Percentiles rank a stretch among this genome's conserved stretches.
These are phyloP conservation scores for Melozone crissalis DNA, from an alignment of 2,113 vertebrate genomes.

Conservation along the genomic window DNA sequence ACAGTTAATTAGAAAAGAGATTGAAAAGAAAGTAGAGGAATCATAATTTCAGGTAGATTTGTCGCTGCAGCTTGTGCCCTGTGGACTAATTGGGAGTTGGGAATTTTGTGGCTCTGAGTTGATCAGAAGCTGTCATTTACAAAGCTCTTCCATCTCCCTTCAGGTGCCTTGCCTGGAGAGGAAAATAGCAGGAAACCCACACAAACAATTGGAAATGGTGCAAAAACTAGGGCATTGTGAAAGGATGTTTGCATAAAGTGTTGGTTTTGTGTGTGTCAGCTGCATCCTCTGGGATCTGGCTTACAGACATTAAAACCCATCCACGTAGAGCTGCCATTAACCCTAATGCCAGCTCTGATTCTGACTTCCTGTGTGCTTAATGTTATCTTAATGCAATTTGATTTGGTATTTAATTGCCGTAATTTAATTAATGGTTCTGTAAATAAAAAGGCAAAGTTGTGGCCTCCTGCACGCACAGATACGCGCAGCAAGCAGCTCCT, in stretches of 20 bases:
- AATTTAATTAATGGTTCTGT: conserved; percentile 60
- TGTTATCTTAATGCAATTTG: conserved; percentile 20
- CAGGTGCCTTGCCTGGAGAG: neutral
- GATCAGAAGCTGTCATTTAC: neutral
- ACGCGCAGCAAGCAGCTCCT: neutral
- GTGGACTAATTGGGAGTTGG: neutral
- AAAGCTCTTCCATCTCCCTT: neutral
- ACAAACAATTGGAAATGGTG: neutral
- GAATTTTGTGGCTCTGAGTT: neutral
- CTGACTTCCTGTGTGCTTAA: conserved; percentile 22
- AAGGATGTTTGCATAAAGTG: neutral
- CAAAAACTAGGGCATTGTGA: neutral
- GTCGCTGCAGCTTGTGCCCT: neutral
- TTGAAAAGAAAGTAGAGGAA: neutral
- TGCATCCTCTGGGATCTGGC: neutral
- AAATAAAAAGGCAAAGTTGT: conserved; percentile 36
- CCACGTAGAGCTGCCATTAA: neutral
- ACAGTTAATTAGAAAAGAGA: neutral
- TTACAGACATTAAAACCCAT: neutral
- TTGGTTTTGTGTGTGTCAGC: neutral
- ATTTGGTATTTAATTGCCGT: conserved; percentile 46
- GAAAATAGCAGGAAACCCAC: neutral
- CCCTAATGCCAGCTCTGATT: neutral
- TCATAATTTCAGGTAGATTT: neutral
- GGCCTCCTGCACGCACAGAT: neutral